phyloP scores from a whole-genome alignment of 53 echinoderm and acorn worm species.

The Hippasteria phrygiana region DNA sequence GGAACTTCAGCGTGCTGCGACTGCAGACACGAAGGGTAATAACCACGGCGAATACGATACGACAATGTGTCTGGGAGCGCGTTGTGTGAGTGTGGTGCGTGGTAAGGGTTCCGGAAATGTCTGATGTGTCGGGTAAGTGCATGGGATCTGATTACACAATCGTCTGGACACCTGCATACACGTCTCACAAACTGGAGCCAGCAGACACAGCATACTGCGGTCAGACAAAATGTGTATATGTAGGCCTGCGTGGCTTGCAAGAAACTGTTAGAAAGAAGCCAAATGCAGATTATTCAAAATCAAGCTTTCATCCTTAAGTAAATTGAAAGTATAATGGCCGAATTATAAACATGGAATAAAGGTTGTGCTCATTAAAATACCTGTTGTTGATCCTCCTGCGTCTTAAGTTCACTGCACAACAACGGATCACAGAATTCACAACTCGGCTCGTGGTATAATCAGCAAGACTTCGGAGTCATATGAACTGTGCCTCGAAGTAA shows the following conservation, averaged over 20 bases:
- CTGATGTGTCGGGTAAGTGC: conserved; percentile 50
- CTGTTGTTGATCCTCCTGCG: no score
- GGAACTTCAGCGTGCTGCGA: conserved; percentile 1
- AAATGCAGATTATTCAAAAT: no score
- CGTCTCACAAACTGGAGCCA: conserved; percentile 19
- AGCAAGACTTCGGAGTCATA: no score
- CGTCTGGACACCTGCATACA: conserved; percentile 57
- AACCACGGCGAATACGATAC: conserved; percentile 9
- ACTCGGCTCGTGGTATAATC: no score
- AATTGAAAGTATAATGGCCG: no score
- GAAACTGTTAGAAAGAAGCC: no score
- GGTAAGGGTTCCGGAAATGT: conserved; percentile 56
- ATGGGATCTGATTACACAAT: conserved; percentile 26
- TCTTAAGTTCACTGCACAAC: no score
- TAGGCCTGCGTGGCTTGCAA: background rate
- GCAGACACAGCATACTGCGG: background rate
- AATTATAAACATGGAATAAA: no score
- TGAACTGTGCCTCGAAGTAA: no score
- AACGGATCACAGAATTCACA: no score
- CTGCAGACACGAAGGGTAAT: background rate
- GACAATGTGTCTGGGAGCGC: conserved; percentile 12
- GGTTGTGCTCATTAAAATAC: no score
- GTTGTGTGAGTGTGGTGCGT: background rate
- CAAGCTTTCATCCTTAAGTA: no score
- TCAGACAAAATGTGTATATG: background rate